Base-by-base conservation (phyloP, 2,888 invertebrate genomes). In the Tinea trinotella region DNA sequence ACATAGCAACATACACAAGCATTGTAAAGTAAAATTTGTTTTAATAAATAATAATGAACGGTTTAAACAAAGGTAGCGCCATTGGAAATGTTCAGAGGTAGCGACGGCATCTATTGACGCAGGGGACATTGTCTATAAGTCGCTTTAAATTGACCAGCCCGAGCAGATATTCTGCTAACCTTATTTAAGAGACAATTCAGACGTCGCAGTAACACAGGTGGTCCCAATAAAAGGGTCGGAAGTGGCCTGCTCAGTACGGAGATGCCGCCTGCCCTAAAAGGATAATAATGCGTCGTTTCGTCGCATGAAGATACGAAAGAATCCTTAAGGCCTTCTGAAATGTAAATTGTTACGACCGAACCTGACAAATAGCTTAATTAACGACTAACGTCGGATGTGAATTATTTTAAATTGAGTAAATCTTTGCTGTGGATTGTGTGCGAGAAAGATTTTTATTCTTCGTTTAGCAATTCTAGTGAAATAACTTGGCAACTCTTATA, bases 301-400 rank as follows among this genome's bases (percentile, higher is more conserved):
- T 69, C 75, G 72, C 71, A 69, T 67, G 62, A 66, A 68, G 67
- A 65, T 66, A 64, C 64, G 62, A 56, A 56, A 62, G 71, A 68
- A 72, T 70, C 71, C 71, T 68, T 70, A 71, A 73, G 75, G 74
- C 71, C 73, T 52, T 36, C 36, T 40, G 36, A 82, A 82, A 84
- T 84, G 82, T 83, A 84, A 84, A 84, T 83, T 74, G 76, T 70
- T 65, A 70, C 65, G 68, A 68, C 73, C 22, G 17, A 30, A 70
- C 69, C 76, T 75, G 84, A 85, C 84, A 85, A 85, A 85, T 85
- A 80, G 83, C 84, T 85, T 85, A 83, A 85, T 85, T 85, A 85
- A 83, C 81, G 73, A 71, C 67, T 71, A 76, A 77, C 80, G 77
- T 75, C 73, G 71, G 71, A 76, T 71, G 65, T 67, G 65, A 68